Conservation (phyloP, 2,888 invertebrate species). For the Xestobium rufovillosum region DNA sequence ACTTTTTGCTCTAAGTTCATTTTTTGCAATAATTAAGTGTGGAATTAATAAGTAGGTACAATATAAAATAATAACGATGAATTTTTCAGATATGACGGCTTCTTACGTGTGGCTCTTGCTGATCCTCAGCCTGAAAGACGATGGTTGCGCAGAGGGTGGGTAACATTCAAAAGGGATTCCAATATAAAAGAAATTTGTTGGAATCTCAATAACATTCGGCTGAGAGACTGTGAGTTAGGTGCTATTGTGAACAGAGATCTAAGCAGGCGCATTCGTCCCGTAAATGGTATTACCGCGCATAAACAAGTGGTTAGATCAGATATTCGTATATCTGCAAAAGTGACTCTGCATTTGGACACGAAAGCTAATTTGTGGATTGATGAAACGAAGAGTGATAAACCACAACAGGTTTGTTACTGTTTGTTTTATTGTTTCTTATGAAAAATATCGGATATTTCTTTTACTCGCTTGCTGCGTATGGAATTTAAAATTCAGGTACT, state of each 20-base stretch:
- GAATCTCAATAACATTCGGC: slow-evolving; percentile 91
- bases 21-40: too few species aligned
- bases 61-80: too few species aligned
- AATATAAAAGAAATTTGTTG: slow-evolving; percentile 99
- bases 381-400: slow-evolving; percentile 40
- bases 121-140: slow-evolving; percentile 95
- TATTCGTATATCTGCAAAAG: slow-evolving; percentile 85
- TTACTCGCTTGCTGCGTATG: too few species aligned
- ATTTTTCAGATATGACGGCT: slow-evolving; percentile 82
- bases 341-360: slow-evolving; percentile 83
- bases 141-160: slow-evolving; percentile 97
- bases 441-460: too few species aligned
- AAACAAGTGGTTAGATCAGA: slow-evolving; percentile 84
- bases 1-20: too few species aligned
- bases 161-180: slow-evolving; percentile 91
- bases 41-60: too few species aligned
- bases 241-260: slow-evolving; percentile 96
- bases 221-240: slow-evolving; percentile 84
- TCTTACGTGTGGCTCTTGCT: slow-evolving; percentile 89
- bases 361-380: slow-evolving; percentile 73
- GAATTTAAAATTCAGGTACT: neutral
- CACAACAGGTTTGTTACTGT: slow-evolving; percentile 30
- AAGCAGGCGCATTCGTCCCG: slow-evolving; percentile 85
- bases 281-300: slow-evolving; percentile 84
- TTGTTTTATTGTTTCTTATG: slow-evolving; percentile 5